Conservation (phyloP, 2,797 vertebrate species). For the Scolopax rusticola region DNA sequence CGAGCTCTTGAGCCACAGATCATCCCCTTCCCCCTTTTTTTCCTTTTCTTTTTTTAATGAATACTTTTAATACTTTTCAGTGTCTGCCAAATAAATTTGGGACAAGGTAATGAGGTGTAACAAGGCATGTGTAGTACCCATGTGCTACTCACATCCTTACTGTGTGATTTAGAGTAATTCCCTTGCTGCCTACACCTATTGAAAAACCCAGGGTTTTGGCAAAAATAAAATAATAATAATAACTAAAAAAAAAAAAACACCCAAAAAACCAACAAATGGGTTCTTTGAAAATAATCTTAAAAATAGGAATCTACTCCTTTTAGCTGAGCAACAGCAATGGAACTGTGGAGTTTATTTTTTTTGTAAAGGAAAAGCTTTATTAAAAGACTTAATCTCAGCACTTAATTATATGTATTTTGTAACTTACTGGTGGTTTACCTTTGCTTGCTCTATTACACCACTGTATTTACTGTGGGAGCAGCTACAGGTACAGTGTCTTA, state of each 20-base stretch:
- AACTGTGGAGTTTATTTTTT: not conserved
- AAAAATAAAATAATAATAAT: not conserved
- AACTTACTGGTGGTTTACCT: not conserved
- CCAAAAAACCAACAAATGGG: not conserved
- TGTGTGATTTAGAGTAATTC: not conserved
- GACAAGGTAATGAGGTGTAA: not conserved
- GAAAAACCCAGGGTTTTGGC: not conserved
- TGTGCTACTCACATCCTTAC: not conserved
- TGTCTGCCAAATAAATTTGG: not conserved
- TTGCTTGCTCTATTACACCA: not conserved
- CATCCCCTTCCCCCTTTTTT: too few relatives aligned
- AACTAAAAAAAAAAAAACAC: too few relatives aligned
- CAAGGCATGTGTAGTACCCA: not conserved
- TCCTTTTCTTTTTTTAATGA: not conserved
- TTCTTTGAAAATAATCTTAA: not conserved
- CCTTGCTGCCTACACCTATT: not conserved
- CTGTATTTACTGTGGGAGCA: conserved; percentile 23
- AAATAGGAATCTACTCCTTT: not conserved
- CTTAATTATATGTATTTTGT: not conserved
- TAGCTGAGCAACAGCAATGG: not conserved
- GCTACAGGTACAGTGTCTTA: not conserved
- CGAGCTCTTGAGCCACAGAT: not conserved
- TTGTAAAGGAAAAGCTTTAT: not conserved
- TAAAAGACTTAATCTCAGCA: not conserved
- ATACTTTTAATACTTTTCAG: not conserved